Evolutionary conservation across 2,113 vertebrate genomes (phyloP), one percentile per base, ranked within the genome.

Genomic region (Nothobranchius kuhntae): DNA sequence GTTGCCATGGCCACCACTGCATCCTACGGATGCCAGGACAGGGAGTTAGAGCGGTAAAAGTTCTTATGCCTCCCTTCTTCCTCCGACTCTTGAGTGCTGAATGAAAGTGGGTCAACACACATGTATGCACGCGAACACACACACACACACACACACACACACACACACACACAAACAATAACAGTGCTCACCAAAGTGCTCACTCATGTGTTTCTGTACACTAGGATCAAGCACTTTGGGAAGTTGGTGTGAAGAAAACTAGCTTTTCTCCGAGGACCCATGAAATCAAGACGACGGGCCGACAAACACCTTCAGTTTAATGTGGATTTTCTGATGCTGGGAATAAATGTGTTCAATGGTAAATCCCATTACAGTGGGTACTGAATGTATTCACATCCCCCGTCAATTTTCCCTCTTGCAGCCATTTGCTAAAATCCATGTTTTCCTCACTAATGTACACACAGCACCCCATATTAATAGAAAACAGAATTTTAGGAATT

Each of bases 101-200:
- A 73, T 73, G 45, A 83, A 89, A 90, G 64, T 90, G 86, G 87
- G 86, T 89, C 90, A 89, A 59, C 74, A 82, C 61, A 21, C 21
- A 21, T 21, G 21, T 21, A 21, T 21, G 21, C 21, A 21, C 21
- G 21, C 21, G 1, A 21, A 21, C 21, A 21, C 21, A 21, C 21
- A 21, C 21, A 21, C 21, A 21, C 21, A 21, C 21, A 21, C 21
- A 21, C 21, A 21, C 21, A 81, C 30, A 51, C n/a, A 21, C n/a
- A 17, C 46, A 6, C 12, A 44, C 42, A 51, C 59, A 60, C 51
- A 56, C 63, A 75, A 57, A 63, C 47, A 65, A 47, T 42, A 47
- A 14, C 59, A 51, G 15, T 73, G 55, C 65, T 71, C 75, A 53
- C 65, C 53, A 73, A 80, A 77, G 52, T 59, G 42, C 71, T 75